Percentiles rank a stretch among this genome's conserved stretches.
These are phyloP conservation scores for Hippocampus mohnikei DNA, from an alignment of 2,113 vertebrate species.

Conservation along the genomic window DNA sequence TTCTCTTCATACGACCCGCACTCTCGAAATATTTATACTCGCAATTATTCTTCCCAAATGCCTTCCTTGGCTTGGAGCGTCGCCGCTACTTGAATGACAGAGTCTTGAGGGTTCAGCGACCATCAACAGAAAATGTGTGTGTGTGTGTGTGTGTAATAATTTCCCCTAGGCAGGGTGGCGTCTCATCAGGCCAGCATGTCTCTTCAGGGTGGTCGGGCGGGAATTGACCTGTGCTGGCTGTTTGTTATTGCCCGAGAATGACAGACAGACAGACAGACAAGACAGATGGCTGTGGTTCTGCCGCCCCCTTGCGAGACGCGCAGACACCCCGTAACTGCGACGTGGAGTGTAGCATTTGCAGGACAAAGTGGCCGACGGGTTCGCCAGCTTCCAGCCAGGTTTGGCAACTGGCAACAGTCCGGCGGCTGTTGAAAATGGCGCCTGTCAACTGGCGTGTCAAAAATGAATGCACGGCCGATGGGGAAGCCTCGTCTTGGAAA, in stretches of 20 bases:
- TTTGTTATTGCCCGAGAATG: constrained; percentile 60
- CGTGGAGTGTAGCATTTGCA: neutral
- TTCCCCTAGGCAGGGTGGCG: constrained; percentile 39
- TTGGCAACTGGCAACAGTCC: neutral
- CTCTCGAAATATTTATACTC: constrained; percentile 53
- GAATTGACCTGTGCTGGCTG: constrained; percentile 52
- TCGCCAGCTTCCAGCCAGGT: neutral
- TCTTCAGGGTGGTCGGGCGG: constrained; percentile 46
- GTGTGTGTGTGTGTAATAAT: constrained; percentile 48
- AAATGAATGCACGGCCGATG: neutral
- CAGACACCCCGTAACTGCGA: neutral
- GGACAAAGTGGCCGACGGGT: neutral
- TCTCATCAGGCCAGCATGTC: constrained; percentile 54
- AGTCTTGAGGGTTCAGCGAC: constrained; percentile 26
- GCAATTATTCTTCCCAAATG: constrained; percentile 42
- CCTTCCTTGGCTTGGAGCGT: constrained; percentile 12
- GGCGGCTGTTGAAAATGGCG: neutral
- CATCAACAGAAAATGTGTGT: constrained; percentile 5
- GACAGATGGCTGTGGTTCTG: constrained; percentile 9
- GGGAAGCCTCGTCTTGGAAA: too few species aligned
- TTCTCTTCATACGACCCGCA: constrained; percentile 38
- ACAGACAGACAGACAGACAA: constrained; percentile 40
- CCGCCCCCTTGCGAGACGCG: constrained; percentile 16
- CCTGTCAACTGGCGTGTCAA: neutral
- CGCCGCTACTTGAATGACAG: constrained; percentile 37